Base-by-base conservation (phyloP, 1,140 invertebrate species). In the Eueides isabella region DNA sequence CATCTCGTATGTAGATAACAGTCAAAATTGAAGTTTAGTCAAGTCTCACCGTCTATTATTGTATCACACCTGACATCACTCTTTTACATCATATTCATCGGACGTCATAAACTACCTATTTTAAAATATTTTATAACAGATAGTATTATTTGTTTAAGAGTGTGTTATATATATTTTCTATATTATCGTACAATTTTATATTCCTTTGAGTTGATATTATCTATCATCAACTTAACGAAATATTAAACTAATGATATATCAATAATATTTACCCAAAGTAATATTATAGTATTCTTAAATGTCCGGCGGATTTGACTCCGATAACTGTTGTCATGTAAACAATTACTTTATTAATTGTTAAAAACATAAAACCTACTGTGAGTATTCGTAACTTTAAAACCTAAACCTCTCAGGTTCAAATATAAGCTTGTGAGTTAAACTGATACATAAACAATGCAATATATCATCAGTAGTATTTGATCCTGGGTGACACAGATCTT, bases 11-110 rank as follows among this genome's bases (percentile, higher is more conserved):
- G 66, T 77, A 81, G 80, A 76, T 75, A 67, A 71, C 78, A 79
- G 75, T 79, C 72, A 72, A 81, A 75, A 75, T 75, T 74, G 73
- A 71, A 77, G 78, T 71, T 71, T 76, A 81, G 75, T 77, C 76
- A 80, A 75, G 75, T 75, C 64, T 77, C 71, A 81, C 55, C 44
- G 48, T 55, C 65, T 64, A 71, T 19, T 55, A 55, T 7, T 65
- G 9, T 35, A 33, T 55, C 48, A 55, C 19, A 23, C 23, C 5
- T 35, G 63, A 33, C 63, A 65, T 65, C 19, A 65, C 31, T 65
- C 5, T 65, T 23, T 19, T 31, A 35, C 4, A 16, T 65, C 63
- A 29, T 65, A 65, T 26, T 35, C 48, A 55, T 55, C 23, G 23
- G 48, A 55, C 48, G 16, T 44, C n/a, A 55, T 23, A 26, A 55